phyloP scores from a whole-genome alignment of 2,888 invertebrate species.

The Andrena hattorfiana region DNA sequence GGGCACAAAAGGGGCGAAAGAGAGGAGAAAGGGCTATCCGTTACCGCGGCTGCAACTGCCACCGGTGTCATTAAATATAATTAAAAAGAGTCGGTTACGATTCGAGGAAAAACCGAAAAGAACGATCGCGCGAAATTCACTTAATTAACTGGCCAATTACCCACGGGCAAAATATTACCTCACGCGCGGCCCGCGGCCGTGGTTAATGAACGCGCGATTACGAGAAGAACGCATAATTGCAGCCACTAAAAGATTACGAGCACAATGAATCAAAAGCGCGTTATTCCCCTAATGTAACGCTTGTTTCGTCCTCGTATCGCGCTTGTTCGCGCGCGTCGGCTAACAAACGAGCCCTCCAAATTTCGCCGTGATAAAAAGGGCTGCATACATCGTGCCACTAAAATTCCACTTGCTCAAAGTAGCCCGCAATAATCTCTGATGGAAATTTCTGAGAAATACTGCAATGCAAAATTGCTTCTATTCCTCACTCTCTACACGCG shows the following conservation, averaged over 20 bases:
- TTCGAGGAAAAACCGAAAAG: constrained; percentile 38
- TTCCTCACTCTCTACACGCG: too few relatives aligned
- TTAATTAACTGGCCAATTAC: constrained; percentile 52
- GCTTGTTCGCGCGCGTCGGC: constrained; percentile 18
- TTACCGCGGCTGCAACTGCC: constrained; percentile 33
- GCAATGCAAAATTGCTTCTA: too few relatives aligned
- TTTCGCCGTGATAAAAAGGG: not conserved
- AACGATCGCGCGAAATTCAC: constrained; percentile 25
- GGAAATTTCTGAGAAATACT: too few relatives aligned
- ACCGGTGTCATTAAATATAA: constrained; percentile 40
- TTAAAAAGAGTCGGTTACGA: constrained; percentile 41
- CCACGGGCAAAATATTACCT: constrained; percentile 21
- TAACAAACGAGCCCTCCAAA: constrained; percentile 28
- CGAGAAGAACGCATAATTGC: constrained; percentile 46
- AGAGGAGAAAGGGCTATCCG: not conserved
- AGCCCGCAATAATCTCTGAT: too few relatives aligned
- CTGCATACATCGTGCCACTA: not conserved
- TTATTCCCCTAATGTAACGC: constrained; percentile 15
- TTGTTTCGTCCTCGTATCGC: constrained; percentile 37
- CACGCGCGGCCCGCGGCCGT: not conserved
- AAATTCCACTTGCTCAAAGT: not conserved
- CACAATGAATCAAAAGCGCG: constrained; percentile 42
- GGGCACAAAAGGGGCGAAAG: constrained; percentile 34
- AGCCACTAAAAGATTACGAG: constrained; percentile 44
- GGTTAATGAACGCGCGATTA: constrained; percentile 44